Conservation (phyloP, 2,113 vertebrate species). For the Arothron firmamentum region DNA sequence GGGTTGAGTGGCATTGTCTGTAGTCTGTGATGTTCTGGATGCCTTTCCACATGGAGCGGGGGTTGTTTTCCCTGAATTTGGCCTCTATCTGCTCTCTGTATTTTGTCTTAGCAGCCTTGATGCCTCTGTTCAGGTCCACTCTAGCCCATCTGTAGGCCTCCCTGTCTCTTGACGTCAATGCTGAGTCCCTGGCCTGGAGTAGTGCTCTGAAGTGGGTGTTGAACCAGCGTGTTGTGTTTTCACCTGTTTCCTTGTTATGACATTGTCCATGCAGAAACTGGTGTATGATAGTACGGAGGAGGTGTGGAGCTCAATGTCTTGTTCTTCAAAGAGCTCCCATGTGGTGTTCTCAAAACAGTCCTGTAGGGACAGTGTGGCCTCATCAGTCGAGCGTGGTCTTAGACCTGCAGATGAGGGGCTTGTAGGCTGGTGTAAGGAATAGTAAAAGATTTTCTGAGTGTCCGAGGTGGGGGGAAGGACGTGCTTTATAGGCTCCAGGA, state of each 20-base stretch:
- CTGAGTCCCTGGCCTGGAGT: background rate
- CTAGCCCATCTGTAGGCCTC: background rate
- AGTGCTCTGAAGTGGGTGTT: background rate
- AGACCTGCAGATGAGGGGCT: background rate
- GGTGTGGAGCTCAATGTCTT: background rate
- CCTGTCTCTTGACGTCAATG: background rate
- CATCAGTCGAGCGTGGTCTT: background rate
- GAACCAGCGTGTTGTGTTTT: background rate
- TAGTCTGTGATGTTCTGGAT: background rate
- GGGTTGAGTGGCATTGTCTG: background rate
- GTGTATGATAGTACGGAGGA: background rate
- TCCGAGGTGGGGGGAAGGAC: background rate
- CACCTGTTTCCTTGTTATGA: background rate
- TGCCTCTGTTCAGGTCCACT: background rate
- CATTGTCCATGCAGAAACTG: background rate
- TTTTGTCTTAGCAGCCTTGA: background rate
- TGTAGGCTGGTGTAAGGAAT: background rate
- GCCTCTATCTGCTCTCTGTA: constrained; percentile 1
- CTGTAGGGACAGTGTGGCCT: background rate
- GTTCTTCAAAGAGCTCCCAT: background rate
- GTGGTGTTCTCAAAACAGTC: background rate
- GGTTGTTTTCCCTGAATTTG: background rate
- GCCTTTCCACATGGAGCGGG: constrained; percentile 1
- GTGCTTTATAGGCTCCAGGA: background rate
- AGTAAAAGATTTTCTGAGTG: background rate